These are phyloP conservation scores for Nephrocerus scutellatus DNA, from an alignment of 2,888 invertebrate genomes.

Conservation along the genomic window DNA sequence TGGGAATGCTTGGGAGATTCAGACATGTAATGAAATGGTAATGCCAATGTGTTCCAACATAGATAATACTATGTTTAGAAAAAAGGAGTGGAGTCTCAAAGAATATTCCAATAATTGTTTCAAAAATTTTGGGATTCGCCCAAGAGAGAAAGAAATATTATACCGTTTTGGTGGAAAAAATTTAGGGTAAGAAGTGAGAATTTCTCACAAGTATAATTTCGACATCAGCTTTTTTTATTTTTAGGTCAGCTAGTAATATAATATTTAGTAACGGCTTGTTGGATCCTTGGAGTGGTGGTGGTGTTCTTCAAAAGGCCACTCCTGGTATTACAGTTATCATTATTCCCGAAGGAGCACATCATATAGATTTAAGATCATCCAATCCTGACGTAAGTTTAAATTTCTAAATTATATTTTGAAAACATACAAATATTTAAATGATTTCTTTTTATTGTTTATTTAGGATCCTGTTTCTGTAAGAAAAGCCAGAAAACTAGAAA, in stretches of 20 bases:
- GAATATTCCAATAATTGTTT: constrained; percentile 61
- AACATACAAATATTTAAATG: not conserved
- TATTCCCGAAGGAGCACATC: constrained; percentile 79
- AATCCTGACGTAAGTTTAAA: constrained; percentile 20
- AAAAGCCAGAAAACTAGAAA: constrained; percentile 33
- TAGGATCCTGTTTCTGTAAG: constrained; percentile 37
- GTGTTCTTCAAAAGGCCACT: constrained; percentile 64
- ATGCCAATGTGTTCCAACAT: constrained; percentile 87
- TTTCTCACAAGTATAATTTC: constrained; percentile 4
- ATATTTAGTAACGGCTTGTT: constrained; percentile 78
- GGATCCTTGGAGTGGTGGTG: constrained; percentile 85
- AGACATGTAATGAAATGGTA: constrained; percentile 93
- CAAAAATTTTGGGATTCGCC: constrained; percentile 60
- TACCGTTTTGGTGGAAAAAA: constrained; percentile 75
- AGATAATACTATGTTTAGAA: constrained; percentile 76
- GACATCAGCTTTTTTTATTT: not conserved
- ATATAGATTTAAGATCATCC: constrained; percentile 66
- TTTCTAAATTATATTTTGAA: constrained; percentile 1
- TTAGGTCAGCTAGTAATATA: constrained; percentile 57
- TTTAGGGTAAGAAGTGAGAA: constrained; percentile 54
- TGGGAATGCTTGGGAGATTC: constrained; percentile 72
- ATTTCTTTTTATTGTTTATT: constrained; percentile 19
- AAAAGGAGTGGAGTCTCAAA: constrained; percentile 64
- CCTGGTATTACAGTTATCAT: constrained; percentile 60
- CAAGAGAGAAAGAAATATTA: constrained; percentile 60